These are phyloP conservation scores for Magallana nippona DNA, from an alignment of 2,888 invertebrate genomes.

Conservation along the genomic window DNA sequence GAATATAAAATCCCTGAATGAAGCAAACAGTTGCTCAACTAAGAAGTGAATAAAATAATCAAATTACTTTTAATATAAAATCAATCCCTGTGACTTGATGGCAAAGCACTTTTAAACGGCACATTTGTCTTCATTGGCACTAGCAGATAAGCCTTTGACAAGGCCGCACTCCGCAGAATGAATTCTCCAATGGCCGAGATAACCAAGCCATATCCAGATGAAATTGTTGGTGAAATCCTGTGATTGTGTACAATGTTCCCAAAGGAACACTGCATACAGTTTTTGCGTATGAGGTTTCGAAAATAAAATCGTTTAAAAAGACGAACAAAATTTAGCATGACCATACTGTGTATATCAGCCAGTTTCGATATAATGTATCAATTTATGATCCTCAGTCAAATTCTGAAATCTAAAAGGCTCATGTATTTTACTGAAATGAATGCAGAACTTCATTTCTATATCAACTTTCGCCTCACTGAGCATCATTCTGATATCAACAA, in stretches of 20 bases:
- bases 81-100: conserved; percentile 1
- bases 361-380: no score
- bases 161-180: not conserved
- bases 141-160: not conserved
- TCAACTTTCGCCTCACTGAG: no score
- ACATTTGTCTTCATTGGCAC: not conserved
- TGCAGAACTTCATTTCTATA: no score
- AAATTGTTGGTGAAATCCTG: not conserved
- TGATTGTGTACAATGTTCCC: not conserved
- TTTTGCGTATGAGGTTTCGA: not conserved
- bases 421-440: no score
- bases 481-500: no score
- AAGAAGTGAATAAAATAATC: not conserved
- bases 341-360: no score
- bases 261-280: not conserved
- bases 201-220: not conserved
- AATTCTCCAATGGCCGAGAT: conserved; percentile 3
- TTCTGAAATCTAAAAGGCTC: no score
- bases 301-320: no score
- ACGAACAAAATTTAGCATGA: no score
- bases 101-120: not conserved
- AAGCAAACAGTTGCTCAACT: not conserved
- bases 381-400: no score
- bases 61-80: conserved; percentile 21
- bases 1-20: not conserved